Conservation (phyloP, 2,888 invertebrate genomes). For the Cylindroiulus punctatus region DNA sequence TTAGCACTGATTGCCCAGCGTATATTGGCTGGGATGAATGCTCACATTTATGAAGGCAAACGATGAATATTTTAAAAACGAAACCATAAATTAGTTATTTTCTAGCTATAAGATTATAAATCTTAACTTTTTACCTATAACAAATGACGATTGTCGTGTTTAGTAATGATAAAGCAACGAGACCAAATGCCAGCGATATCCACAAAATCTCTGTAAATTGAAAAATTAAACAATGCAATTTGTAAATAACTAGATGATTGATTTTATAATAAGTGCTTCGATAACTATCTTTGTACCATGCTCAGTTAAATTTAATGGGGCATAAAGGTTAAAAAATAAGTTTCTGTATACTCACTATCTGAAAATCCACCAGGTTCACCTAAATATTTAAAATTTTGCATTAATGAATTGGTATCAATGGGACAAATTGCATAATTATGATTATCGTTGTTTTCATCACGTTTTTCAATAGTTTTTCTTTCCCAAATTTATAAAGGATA, state of each 20-base stretch:
- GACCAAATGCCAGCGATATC: background rate
- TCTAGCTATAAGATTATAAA: too few species aligned
- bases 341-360: background rate
- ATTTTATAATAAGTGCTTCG: background rate
- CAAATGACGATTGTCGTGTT: conserved; percentile 4
- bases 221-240: background rate
- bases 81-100: background rate
- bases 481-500: background rate
- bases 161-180: background rate
- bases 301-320: background rate
- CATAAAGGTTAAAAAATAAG: background rate
- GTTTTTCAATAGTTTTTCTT: background rate
- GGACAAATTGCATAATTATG: too few species aligned
- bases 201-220: conserved; percentile 2
- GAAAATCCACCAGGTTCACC: background rate
- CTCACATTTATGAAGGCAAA: too few species aligned
- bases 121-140: background rate
- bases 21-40: too few species aligned
- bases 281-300: background rate
- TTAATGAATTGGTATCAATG: background rate
- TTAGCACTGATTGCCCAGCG: background rate
- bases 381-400: background rate
- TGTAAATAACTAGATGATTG: background rate
- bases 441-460: too few species aligned
- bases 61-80: background rate